Evolutionary conservation across 2,888 invertebrate species (phyloP), one percentile per base, ranked within the genome.

Genomic region (Junonia oenone): DNA sequence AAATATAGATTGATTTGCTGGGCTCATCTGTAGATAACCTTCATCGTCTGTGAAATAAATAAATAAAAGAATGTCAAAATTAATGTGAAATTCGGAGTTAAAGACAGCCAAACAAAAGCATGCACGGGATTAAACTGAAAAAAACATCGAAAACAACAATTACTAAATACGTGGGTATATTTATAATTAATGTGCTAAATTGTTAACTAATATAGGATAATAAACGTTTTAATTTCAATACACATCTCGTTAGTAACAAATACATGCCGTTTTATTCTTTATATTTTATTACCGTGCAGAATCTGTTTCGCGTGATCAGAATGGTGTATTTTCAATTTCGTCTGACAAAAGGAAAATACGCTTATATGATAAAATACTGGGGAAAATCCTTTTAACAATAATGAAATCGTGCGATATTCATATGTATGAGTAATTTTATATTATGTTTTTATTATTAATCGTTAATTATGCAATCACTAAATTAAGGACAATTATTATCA

Each of bases 11-110:
- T 72, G 76, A 48, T 71, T 77, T 2, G 80, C 73, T 0, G 92
- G 90, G 65, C 91, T 92, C 93, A 94, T 93, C 70, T 92, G 91
- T 52, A 93, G 79, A 70, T 94, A 94, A 15, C 92, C 93, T 55
- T 91, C 89, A 45, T 84, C 84, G 60, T 88, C 83, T 79, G 83
- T 53, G n/a, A 83, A 85, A 17, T 11, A 17, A 13, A 14, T n/a
- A 5, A 8, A 59, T 17, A 58, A 22, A 49, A 14, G 6, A 11
- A 2, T 4, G n/a, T n/a, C 14, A 6, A 6, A 14, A 13, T 27
- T 35, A 22, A 19, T 22, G n/a, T n/a, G n/a, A n/a, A 1, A 46
- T 17, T 40, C 0, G 13, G 6, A 47, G 4, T 9, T 17, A 33
- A 35, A 13, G 14, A 35, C 1, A 17, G 17, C 15, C 15, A 14